phyloP scores from a whole-genome alignment of 1,140 invertebrate species.

The Hestina assimilis region DNA sequence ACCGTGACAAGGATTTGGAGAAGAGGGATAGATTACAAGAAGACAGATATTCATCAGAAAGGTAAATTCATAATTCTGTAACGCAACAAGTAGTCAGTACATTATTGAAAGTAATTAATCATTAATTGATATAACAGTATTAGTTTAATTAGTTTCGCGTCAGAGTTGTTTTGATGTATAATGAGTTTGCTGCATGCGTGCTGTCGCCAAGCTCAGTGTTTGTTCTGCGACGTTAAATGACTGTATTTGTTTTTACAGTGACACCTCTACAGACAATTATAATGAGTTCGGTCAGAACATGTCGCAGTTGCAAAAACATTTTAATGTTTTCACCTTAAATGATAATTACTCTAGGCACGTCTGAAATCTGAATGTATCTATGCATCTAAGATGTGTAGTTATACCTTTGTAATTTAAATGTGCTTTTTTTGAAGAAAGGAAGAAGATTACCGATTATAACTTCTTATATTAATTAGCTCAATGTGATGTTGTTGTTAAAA shows the following conservation, averaged over 20 bases:
- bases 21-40: slow-evolving; percentile 59
- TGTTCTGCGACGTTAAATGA: slow-evolving; percentile 59
- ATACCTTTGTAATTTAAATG: slow-evolving; percentile 2
- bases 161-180: neutral
- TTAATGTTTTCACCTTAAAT: slow-evolving; percentile 66
- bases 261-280: slow-evolving; percentile 73
- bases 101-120: slow-evolving; percentile 1
- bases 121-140: neutral
- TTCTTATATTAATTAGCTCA: neutral
- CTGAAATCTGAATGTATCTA: slow-evolving; percentile 36
- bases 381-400: slow-evolving; percentile 24
- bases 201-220: slow-evolving; percentile 30
- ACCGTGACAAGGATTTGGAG: slow-evolving; percentile 54
- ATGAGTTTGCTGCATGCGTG: slow-evolving; percentile 30
- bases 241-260: slow-evolving; percentile 77
- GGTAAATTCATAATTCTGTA: slow-evolving; percentile 35
- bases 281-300: slow-evolving; percentile 67
- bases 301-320: slow-evolving; percentile 70
- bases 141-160: neutral
- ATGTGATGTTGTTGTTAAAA: neutral
- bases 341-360: slow-evolving; percentile 66
- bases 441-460: neutral
- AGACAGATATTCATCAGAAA: slow-evolving; percentile 45
- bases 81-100: neutral
- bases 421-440: slow-evolving; percentile 5